Conservation (phyloP, 2,888 invertebrate species). For the Cataglyphis altisquamis region DNA sequence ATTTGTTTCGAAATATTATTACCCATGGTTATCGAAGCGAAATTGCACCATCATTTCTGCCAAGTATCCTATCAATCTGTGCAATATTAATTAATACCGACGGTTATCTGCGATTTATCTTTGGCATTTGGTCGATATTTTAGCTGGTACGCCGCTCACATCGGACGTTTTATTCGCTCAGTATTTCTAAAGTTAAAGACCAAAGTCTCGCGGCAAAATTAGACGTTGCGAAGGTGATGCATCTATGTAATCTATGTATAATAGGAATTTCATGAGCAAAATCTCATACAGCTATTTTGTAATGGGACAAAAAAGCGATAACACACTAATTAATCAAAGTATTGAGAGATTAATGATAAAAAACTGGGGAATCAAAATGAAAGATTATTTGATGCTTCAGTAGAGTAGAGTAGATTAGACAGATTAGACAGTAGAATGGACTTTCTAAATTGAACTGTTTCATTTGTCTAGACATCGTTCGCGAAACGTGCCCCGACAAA, state of each 20-base stretch:
- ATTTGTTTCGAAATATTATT: constrained; percentile 36
- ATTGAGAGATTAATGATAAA: background rate
- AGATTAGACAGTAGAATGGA: background rate
- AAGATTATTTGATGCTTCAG: background rate
- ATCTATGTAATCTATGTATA: background rate
- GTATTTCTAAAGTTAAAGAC: constrained; percentile 12
- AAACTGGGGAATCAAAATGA: background rate
- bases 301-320: background rate
- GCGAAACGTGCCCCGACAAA: constrained; percentile 40
- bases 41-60: constrained; percentile 29
- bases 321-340: constrained; percentile 7
- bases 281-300: constrained; percentile 1
- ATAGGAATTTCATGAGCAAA: background rate
- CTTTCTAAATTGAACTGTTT: constrained; percentile 17
- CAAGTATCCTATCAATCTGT: constrained; percentile 19
- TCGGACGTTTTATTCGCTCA: constrained; percentile 41
- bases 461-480: constrained; percentile 29
- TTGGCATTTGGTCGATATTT: background rate
- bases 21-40: constrained; percentile 1
- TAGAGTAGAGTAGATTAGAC: background rate
- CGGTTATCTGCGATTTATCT: constrained; percentile 41
- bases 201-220: constrained; percentile 3
- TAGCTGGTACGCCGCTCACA: constrained; percentile 13
- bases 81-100: constrained; percentile 43
- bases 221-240: background rate